Evolutionary conservation across 2,888 invertebrate species (phyloP), one percentile per base, ranked within the genome.

Genomic region (Aspidiotus rigidus): DNA sequence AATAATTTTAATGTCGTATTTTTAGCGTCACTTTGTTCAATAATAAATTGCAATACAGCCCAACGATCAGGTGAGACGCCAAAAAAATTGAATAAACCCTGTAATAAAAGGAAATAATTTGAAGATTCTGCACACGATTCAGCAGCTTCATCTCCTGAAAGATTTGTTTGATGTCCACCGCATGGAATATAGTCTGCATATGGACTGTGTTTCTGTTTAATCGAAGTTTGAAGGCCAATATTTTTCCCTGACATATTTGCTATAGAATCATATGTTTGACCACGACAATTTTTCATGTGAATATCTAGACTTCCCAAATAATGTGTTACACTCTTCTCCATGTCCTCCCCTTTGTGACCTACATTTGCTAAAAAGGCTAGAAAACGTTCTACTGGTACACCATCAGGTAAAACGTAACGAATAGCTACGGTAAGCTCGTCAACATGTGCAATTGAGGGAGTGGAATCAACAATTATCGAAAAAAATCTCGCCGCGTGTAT

Each of bases 381-480:
- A 57, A 66, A 66, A 56, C 59, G 40, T 66, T 66, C 57, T 66
- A 66, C 57, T 28, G 66, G 66, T 66, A 41, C 41, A 16, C 42
- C 56, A 41, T 7, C 10, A 3, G 54, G n/a, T 16, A 28, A 13
- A 39, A 64, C 42, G 56, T 17, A 64, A 17, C 57, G 41, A 13
- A 64, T 16, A 16, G n/a, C 28, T 16, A 64, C n/a, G 39, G 57
- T 41, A 11, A 64, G 56, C 57, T 66, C 56, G 55, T 57, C 57
- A 57, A 66, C 11, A 42, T 66, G 66, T 15, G 41, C 66, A 66
- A 66, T 66, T 56, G 41, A 54, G 0, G 64, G 28, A 42, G 67
- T 67, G 10, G 67, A 67, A 60, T 67, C 67, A 9, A 67, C 53
- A 53, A 69, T 44, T 16, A 69, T 62, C 28, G 44, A 49, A 17